These are phyloP conservation scores for Cercopithecus petaurista DNA, from an alignment of 2,797 vertebrate species.

Conservation along the genomic window DNA sequence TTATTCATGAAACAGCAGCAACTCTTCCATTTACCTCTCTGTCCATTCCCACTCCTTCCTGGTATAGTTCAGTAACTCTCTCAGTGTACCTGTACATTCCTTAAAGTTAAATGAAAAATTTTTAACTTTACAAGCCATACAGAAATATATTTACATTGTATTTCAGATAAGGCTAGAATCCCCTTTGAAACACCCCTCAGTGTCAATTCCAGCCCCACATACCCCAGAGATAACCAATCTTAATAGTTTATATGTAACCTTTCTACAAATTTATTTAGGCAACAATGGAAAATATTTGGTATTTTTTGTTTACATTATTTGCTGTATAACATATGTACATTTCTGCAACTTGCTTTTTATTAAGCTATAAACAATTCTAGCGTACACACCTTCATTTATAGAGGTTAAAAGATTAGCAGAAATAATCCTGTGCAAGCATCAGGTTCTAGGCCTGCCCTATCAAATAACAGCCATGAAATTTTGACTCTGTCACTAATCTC, in stretches of 20 bases:
- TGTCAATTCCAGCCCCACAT: background rate
- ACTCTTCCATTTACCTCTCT: background rate
- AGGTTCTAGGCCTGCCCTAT: background rate
- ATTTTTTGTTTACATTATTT: conserved; percentile 2
- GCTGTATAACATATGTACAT: background rate
- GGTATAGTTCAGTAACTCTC: background rate
- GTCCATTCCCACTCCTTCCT: background rate
- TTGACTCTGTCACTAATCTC: background rate
- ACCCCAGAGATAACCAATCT: background rate
- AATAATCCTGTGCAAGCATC: background rate
- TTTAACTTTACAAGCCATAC: background rate
- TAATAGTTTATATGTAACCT: background rate
- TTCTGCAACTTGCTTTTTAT: background rate
- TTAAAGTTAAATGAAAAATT: background rate
- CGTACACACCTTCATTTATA: background rate
- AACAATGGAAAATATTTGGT: background rate
- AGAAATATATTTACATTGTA: background rate
- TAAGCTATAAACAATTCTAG: background rate
- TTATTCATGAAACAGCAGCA: background rate
- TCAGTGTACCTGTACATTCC: background rate
- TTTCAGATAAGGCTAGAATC: background rate
- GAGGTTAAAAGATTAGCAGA: background rate
- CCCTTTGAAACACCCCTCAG: background rate
- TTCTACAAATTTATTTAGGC: background rate
- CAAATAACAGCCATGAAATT: background rate